Base-by-base conservation (phyloP, 1,140 invertebrate genomes). In the Brachionus rubens region DNA sequence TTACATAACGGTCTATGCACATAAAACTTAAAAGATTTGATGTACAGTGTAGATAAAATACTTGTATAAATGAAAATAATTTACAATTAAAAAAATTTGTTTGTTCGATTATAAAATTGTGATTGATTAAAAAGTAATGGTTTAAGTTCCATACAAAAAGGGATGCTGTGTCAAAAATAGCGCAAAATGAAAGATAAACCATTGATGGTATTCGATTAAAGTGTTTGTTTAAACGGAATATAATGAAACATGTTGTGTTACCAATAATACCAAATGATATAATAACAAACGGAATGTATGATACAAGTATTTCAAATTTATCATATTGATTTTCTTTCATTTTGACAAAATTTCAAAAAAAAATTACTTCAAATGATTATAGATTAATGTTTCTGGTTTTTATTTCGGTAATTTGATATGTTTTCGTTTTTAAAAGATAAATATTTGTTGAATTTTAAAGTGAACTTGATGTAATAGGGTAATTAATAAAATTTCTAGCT, bases 101-200 rank as follows among this genome's bases (percentile, higher is more conserved):
- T 9, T 21, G 7, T 21, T 40, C 30, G 10, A 72, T 6, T 21
- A 16, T 36, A 28, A 50, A 26, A 12, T 36, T 33, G 16, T 26
- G 50, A 72, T 48, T 72, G 0, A 21, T 16, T 7, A 2, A 4
- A 3, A 72, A 30, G 26, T 36, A 72, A 33, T 54, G 46, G 46
- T 72, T 72, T 0, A 72, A 28, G 40, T 72, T 72, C 46, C 46
- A 72, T 33, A 21, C 46, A 48, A 72, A 72, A 14, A 72, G 19
- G 16, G 43, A 50, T 10, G 40, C 3, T 3, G 68, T 72, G 26
- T 72, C 68, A 16, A 50, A 40, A 19, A 72, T 21, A 19, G 68
- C 46, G 16, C 48, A 30, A 40, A 72, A 50, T 21, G 50, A 50
- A 6, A 72, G 26, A 40, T 36, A 72, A 2, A 72, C 50, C 46